Percentiles rank a stretch among this genome's conserved stretches.
Evolutionary conservation across 2,888 invertebrate species (phyloP).

Genomic region (Gastracanthus pulcherrimus): DNA sequence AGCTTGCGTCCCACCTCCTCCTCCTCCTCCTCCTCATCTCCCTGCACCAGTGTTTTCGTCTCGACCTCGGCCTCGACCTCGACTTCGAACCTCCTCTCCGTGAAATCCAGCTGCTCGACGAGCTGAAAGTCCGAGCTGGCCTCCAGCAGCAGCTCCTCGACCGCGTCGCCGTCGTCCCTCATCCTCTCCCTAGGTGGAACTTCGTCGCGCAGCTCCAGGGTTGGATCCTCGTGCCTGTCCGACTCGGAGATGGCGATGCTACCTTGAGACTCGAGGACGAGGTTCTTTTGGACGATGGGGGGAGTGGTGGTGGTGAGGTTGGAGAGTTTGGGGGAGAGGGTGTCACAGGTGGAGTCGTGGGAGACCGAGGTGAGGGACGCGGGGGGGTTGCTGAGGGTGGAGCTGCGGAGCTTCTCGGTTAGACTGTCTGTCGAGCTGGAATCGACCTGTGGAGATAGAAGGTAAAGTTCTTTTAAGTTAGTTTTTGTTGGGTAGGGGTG

Average conservation of each 20-base stretch:
- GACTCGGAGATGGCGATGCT: no score
- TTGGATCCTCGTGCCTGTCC: no score
- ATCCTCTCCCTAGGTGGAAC: no score
- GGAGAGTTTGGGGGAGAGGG: background rate
- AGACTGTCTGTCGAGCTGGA: background rate
- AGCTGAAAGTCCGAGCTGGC: slow-evolving; percentile 49
- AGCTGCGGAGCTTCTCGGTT: background rate
- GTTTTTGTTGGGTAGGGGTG: no score
- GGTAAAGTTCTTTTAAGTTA: no score
- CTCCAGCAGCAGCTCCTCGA: slow-evolving; percentile 33
- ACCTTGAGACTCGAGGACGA: background rate
- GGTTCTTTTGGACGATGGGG: background rate
- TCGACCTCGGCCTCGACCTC: background rate
- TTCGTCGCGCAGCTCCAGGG: slow-evolving; percentile 5
- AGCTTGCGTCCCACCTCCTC: background rate
- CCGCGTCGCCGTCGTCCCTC: background rate
- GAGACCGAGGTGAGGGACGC: background rate
- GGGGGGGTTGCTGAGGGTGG: background rate
- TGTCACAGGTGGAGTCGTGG: background rate
- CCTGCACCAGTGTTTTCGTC: no score
- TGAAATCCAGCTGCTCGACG: background rate
- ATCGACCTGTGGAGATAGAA: no score
- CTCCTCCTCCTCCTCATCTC: background rate
- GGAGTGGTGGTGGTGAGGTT: background rate
- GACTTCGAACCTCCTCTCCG: background rate